A percentile compares a stretch with the other conserved stretches of the same genome.
Evolutionary conservation across 2,113 vertebrate genomes (phyloP).

Genomic region (Hippocampus guttulatus): DNA sequence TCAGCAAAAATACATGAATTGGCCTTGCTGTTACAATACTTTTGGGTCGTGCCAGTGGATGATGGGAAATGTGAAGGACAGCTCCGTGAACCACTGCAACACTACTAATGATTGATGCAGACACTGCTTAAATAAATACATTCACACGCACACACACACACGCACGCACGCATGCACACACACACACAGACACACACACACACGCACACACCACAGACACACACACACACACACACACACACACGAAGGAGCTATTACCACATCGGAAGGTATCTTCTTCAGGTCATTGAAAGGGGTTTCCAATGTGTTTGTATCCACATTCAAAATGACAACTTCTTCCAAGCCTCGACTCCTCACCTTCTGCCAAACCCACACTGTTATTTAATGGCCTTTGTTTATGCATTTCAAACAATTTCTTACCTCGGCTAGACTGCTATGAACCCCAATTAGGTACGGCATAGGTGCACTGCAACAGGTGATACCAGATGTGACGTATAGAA

Average conservation of each 20-base stretch:
- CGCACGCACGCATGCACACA: too few species aligned
- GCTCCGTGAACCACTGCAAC: not conserved
- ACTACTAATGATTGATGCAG: not conserved
- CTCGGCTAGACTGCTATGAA: slow-evolving; percentile 83
- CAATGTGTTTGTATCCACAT: slow-evolving; percentile 83
- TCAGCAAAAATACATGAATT: not conserved
- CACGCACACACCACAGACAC: not conserved
- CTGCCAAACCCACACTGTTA: slow-evolving; percentile 54
- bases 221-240: not conserved
- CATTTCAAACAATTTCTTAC: slow-evolving; percentile 47
- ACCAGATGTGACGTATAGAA: slow-evolving; percentile 2
- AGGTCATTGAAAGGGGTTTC: slow-evolving; percentile 82
- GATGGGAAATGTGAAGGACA: not conserved
- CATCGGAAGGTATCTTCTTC: slow-evolving; percentile 78
- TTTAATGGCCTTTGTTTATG: not conserved
- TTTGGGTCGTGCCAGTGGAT: not conserved
- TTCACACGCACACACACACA: too few species aligned
- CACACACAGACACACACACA: too few species aligned
- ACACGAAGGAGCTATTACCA: slow-evolving; percentile 64
- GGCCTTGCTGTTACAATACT: not conserved
- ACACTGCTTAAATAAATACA: not conserved
- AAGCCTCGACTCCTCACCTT: slow-evolving; percentile 73
- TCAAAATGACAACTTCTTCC: slow-evolving; percentile 87
- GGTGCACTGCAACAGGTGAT: slow-evolving; percentile 74
- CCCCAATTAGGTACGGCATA: slow-evolving; percentile 87